These are phyloP conservation scores for Drosophila subobscura DNA, from an alignment of 1,140 invertebrate species.

Conservation along the genomic window DNA sequence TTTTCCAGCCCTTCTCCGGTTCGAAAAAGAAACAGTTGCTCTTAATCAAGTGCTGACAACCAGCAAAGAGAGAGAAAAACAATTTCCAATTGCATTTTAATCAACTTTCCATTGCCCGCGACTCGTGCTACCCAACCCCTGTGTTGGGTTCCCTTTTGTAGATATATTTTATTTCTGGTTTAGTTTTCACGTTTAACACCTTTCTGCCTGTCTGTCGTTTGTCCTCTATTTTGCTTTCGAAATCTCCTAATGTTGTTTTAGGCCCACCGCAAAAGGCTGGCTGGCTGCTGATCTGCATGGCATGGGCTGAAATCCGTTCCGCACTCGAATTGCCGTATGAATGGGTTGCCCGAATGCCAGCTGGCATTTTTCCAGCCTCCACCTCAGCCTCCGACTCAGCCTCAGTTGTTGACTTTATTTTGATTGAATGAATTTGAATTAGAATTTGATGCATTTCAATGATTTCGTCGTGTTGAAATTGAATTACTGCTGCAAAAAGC, in stretches of 20 bases:
- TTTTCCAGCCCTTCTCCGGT: constrained; percentile 35
- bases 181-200: constrained; percentile 73
- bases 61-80: constrained; percentile 43
- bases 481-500: constrained; percentile 40
- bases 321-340: neutral
- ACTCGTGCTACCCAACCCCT: constrained; percentile 24
- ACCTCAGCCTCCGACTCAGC: neutral
- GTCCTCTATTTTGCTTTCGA: constrained; percentile 36
- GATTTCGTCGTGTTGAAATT: constrained; percentile 41
- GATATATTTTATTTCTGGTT: constrained; percentile 30
- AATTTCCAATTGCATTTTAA: constrained; percentile 79
- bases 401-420: constrained; percentile 64
- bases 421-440: constrained; percentile 44
- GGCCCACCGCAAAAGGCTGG: constrained; percentile 52
- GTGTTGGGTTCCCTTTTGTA: neutral
- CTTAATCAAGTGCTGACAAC: constrained; percentile 80
- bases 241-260: constrained; percentile 69
- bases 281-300: constrained; percentile 15
- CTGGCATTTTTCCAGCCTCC: constrained; percentile 49
- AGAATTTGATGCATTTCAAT: constrained; percentile 43
- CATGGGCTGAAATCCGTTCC: neutral
- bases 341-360: constrained; percentile 34
- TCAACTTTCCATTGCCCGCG: constrained; percentile 45
- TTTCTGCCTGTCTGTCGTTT: constrained; percentile 37
- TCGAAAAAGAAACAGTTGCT: constrained; percentile 50